Evolutionary conservation across 2,113 vertebrate genomes (phyloP).

Genomic region (Carassius auratus): DNA sequence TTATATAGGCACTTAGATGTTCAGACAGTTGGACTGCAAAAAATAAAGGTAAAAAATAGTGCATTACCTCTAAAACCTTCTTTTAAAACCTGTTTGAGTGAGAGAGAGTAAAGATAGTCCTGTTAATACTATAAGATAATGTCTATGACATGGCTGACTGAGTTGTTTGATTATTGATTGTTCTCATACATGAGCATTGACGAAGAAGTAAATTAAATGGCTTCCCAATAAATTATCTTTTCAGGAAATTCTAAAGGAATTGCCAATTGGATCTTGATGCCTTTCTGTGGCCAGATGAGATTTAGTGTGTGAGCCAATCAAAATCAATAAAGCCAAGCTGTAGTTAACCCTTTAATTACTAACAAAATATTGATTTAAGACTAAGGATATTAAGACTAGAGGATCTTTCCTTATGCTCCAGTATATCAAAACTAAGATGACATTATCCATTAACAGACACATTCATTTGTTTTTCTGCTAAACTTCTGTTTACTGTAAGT

Average conservation of each 20-base stretch:
- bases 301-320: constrained; percentile 63
- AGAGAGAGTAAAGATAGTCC: background rate
- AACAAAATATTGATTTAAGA: constrained; percentile 9
- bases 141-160: constrained; percentile 60
- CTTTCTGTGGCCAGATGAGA: constrained; percentile 68
- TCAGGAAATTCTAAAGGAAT: constrained; percentile 71
- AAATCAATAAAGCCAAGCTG: constrained; percentile 66
- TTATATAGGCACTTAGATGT: background rate
- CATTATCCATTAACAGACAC: background rate
- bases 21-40: background rate
- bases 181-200: constrained; percentile 67
- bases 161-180: constrained; percentile 71
- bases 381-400: constrained; percentile 18
- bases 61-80: background rate
- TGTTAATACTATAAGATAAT: constrained; percentile 37
- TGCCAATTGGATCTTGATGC: constrained; percentile 70
- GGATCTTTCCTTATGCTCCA: background rate
- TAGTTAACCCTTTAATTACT: constrained; percentile 57
- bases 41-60: constrained; percentile 43
- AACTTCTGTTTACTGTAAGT: background rate
- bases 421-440: background rate
- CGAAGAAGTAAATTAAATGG: constrained; percentile 69
- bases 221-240: constrained; percentile 71
- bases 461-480: background rate
- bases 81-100: background rate